A percentile compares a stretch with the other conserved stretches of the same genome.
phyloP scores from a whole-genome alignment of 2,113 vertebrate genomes.

The Semnopithecus entellus region DNA sequence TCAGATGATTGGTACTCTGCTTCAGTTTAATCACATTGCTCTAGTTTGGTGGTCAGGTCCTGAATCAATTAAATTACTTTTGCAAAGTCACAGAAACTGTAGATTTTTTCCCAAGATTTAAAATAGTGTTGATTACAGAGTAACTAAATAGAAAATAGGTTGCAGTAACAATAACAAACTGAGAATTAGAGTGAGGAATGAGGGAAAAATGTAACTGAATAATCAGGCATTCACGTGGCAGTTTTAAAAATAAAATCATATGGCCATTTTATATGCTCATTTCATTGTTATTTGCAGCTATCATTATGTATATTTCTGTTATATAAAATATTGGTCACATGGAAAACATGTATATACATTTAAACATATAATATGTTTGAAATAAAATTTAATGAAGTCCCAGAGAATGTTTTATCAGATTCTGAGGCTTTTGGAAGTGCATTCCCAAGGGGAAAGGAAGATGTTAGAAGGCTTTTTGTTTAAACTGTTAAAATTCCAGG shows the following conservation, averaged over 20 bases:
- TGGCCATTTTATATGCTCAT: neutral
- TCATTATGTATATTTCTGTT: neutral
- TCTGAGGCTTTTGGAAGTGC: neutral
- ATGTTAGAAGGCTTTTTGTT: neutral
- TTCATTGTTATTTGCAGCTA: neutral
- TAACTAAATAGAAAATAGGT: neutral
- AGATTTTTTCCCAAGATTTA: constrained; percentile 44
- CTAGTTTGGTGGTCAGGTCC: constrained; percentile 49
- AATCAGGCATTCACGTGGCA: neutral
- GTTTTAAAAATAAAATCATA: neutral
- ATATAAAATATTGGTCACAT: neutral
- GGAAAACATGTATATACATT: neutral
- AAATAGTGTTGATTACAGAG: neutral
- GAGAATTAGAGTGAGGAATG: neutral
- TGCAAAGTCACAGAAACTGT: constrained; percentile 43
- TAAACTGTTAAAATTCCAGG: constrained; percentile 9
- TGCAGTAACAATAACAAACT: neutral
- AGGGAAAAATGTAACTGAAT: neutral
- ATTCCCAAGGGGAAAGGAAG: neutral
- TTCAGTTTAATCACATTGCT: constrained; percentile 21
- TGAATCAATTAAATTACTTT: constrained; percentile 72
- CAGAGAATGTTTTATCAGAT: neutral
- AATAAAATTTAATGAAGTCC: neutral
- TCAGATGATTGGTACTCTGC: neutral
- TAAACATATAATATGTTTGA: neutral